Base-by-base conservation (phyloP, 2,797 vertebrate species). In the Limnodromus scolopaceus region DNA sequence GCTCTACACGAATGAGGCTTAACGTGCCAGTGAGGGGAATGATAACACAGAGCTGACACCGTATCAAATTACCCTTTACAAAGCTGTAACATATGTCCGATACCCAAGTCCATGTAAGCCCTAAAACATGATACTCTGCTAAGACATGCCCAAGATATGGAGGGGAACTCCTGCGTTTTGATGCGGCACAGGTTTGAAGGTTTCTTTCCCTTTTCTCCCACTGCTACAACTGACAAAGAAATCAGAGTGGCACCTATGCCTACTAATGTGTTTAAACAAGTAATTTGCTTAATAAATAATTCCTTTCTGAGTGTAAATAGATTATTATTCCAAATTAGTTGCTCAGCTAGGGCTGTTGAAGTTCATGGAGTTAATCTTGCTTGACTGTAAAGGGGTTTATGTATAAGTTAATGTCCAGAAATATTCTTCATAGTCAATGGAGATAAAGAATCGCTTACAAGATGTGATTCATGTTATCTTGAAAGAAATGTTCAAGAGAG, bases 71-170 rank as follows among this genome's bases (percentile, higher is more conserved):
- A 94, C 96, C 46, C 65, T 84, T 92, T 72, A 95, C 92, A 97
- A 97, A 96, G 83, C 86, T 57, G 49, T 70, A 95, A 87, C 96
- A 94, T 25, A 85, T 96, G 96, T 94, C 89, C 64, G 93, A 64
- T 95, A 91, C 77, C 41, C 9, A 3, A 89, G 63, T 20, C 66
- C 34, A 3, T 89, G 91, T 94, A 94, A 91, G 58, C 60, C 69
- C 72, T 94, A 93, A 93, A 97, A 96, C 55, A 71, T 49, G 93
- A 97, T 97, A 93, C 58, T 72, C 65, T 95, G 84, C 69, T 92
- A 92, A 92, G 69, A 96, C 34, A 25, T 63, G 55, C 43, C 51
- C 57, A 77, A 87, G 70, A 70, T 70, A 70, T 9, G 43, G 84
- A 71, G n/a, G n/a, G 30, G 49, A 87, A 22, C 64, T 92, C 63